A percentile compares a stretch with the other conserved stretches of the same genome.
These are phyloP conservation scores for Zalophus californianus DNA, from an alignment of 2,797 vertebrate genomes.

Conservation along the genomic window DNA sequence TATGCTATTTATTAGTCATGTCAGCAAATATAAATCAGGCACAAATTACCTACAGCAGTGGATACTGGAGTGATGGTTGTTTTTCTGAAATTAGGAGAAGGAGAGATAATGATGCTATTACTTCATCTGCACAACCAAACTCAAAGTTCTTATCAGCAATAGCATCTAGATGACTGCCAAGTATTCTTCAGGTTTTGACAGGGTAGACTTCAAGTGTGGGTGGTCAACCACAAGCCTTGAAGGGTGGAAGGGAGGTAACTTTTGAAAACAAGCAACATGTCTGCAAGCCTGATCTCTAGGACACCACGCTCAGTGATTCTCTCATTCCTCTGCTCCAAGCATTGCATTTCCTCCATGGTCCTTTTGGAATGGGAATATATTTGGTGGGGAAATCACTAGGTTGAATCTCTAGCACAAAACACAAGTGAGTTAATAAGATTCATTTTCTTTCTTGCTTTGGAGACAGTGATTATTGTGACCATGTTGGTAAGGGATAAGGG, in stretches of 20 bases:
- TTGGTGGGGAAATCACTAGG: neutral
- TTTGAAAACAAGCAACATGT: neutral
- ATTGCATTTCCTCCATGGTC: neutral
- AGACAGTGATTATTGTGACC: neutral
- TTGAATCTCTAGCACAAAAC: neutral
- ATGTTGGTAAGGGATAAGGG: neutral
- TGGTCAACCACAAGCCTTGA: neutral
- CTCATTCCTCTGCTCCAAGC: neutral
- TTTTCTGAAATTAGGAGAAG: constrained; percentile 41
- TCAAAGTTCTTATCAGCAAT: neutral
- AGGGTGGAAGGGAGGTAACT: neutral
- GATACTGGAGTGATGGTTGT: constrained; percentile 59
- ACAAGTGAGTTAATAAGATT: neutral
- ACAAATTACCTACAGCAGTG: constrained; percentile 62
- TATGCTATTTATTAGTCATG: constrained; percentile 84
- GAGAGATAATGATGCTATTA: neutral
- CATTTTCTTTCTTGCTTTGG: constrained; percentile 10
- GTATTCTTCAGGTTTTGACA: neutral
- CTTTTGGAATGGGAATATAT: neutral
- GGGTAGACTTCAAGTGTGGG: neutral
- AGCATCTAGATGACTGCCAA: neutral
- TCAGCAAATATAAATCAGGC: constrained; percentile 83
- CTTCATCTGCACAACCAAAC: neutral
- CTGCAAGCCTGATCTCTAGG: neutral
- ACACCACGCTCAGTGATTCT: neutral